Conservation (phyloP, 2,113 vertebrate genomes). For the Odocoileus hemionus region DNA sequence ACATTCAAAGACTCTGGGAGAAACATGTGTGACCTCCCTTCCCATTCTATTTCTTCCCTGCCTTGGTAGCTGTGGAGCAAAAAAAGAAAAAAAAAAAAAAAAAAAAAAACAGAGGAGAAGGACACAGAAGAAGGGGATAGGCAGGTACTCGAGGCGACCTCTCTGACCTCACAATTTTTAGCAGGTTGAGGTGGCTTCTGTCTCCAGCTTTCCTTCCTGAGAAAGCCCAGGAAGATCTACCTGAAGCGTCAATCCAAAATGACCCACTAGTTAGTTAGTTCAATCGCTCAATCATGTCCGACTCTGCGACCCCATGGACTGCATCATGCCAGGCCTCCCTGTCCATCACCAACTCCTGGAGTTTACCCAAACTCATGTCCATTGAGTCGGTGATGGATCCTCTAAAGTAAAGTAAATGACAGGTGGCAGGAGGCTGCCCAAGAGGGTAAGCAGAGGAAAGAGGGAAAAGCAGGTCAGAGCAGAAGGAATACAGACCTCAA, state of each 20-base stretch:
- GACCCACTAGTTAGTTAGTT: not conserved
- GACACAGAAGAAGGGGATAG: too few species aligned
- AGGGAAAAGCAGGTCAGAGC: not conserved
- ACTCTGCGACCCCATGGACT: not conserved
- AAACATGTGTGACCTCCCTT: not conserved
- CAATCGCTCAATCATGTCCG: fast-evolving
- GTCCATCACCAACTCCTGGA: not conserved
- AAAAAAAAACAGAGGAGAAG: not conserved
- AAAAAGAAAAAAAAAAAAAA: not conserved
- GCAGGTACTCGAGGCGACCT: fast-evolving
- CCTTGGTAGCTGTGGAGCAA: not conserved
- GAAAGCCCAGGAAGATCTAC: not conserved
- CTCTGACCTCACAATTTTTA: not conserved
- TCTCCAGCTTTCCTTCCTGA: not conserved
- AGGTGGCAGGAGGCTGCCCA: not conserved
- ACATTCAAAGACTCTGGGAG: not conserved
- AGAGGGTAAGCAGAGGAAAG: not conserved
- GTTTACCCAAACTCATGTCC: not conserved
- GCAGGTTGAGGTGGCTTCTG: not conserved
- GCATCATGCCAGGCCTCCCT: not conserved
- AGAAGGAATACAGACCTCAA: not conserved
- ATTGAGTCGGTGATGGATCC: not conserved
- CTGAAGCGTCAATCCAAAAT: not conserved
- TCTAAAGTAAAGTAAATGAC: not conserved
- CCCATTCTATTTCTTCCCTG: not conserved